Evolutionary conservation across 2,888 invertebrate genomes (phyloP).

Genomic region (Idaea dimidiata): DNA sequence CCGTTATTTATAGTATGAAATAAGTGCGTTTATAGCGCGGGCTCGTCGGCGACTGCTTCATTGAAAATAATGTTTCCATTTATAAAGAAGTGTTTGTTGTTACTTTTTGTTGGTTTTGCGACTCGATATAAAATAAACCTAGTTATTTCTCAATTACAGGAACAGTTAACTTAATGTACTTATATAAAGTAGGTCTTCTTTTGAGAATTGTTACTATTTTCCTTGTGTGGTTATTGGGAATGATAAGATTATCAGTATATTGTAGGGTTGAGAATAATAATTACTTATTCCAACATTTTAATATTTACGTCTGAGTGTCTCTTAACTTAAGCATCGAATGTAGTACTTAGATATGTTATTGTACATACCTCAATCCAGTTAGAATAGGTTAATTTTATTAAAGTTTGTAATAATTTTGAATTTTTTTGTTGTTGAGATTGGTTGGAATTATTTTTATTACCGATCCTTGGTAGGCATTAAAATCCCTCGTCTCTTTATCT

Average conservation of each 20-base stretch:
- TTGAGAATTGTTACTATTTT: background rate
- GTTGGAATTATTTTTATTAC: too few species aligned
- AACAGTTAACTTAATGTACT: background rate
- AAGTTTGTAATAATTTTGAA: too few species aligned
- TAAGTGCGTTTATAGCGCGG: conserved; percentile 5
- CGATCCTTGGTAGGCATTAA: too few species aligned
- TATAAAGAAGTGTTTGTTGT: background rate
- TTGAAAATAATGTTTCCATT: background rate
- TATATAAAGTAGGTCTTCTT: background rate
- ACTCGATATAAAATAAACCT: background rate
- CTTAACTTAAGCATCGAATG: too few species aligned
- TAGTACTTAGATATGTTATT: too few species aligned
- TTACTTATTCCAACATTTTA: background rate
- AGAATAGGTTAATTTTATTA: too few species aligned
- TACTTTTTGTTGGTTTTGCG: background rate
- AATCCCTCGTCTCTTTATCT: too few species aligned
- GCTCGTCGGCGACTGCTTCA: conserved; percentile 2
- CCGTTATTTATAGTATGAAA: background rate
- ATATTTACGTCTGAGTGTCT: background rate
- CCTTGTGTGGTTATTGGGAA: background rate
- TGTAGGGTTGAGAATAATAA: background rate
- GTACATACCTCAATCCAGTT: too few species aligned
- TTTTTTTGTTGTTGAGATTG: too few species aligned
- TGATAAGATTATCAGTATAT: background rate
- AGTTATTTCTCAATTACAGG: background rate